A percentile compares a stretch with the other conserved stretches of the same genome.
phyloP scores from a whole-genome alignment of 2,113 vertebrate species.

The Lynx canadensis region DNA sequence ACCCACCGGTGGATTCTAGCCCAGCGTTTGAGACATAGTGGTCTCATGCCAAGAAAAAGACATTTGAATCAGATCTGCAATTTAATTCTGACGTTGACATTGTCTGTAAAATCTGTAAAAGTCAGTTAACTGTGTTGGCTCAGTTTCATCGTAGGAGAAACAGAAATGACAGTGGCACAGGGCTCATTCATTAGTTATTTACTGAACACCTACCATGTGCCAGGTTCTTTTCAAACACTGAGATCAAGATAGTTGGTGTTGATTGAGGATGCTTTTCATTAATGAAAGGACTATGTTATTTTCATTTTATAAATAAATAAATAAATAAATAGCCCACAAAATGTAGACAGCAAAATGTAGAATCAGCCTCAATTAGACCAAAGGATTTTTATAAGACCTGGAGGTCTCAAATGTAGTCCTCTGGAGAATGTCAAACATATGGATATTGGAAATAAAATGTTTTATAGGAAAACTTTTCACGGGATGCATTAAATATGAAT shows the following conservation, averaged over 20 bases:
- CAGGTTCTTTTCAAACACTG: background rate
- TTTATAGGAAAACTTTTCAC: slow-evolving; percentile 26
- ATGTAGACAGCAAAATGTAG: background rate
- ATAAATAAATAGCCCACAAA: background rate
- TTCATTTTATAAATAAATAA: background rate
- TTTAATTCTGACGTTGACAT: slow-evolving; percentile 15
- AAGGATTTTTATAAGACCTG: slow-evolving; percentile 39
- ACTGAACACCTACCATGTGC: background rate
- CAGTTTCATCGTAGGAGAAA: background rate
- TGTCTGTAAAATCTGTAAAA: background rate
- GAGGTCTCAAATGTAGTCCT: background rate
- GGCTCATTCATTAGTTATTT: background rate
- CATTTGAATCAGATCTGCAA: background rate
- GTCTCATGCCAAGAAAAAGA: background rate
- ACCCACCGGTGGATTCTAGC: background rate
- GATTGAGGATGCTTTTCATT: background rate
- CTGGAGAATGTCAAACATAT: slow-evolving; percentile 14
- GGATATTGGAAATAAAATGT: slow-evolving; percentile 39
- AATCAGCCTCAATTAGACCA: slow-evolving; percentile 29
- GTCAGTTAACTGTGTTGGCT: background rate
- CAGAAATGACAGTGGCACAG: background rate
- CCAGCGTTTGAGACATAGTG: background rate
- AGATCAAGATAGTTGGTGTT: background rate
- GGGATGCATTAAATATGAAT: slow-evolving; percentile 36
- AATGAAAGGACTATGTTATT: background rate